These are phyloP conservation scores for Mycetomoellerius zeteki DNA, from an alignment of 1,140 invertebrate genomes.

Conservation along the genomic window DNA sequence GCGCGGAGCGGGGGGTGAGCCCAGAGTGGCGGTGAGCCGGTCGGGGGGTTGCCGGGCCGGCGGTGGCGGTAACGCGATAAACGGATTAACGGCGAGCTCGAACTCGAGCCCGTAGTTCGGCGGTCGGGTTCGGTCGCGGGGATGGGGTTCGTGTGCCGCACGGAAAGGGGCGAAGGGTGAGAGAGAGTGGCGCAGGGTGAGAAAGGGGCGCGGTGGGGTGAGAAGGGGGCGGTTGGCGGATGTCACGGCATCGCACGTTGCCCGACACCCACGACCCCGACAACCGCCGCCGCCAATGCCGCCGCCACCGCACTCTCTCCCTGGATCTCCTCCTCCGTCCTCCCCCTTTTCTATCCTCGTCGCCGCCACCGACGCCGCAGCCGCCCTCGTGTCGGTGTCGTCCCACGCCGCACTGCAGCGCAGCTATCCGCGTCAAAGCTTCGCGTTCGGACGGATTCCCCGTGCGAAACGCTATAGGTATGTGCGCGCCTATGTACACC, in stretches of 20 bases:
- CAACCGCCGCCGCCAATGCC: conserved; percentile 53
- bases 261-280: too few relatives aligned
- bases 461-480: conserved; percentile 1
- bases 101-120: conserved; percentile 81
- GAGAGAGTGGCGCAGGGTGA: conserved; percentile 40
- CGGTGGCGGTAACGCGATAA: conserved; percentile 85
- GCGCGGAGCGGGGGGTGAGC: neutral
- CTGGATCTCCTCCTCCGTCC: neutral
- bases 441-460: conserved; percentile 65
- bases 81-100: conserved; percentile 85
- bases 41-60: conserved; percentile 79
- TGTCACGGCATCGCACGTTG: too few relatives aligned
- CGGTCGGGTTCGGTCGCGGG: conserved; percentile 73
- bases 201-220: conserved; percentile 43
- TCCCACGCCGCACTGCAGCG: conserved; percentile 65
- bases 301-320: conserved; percentile 27
- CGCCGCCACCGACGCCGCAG: conserved; percentile 42
- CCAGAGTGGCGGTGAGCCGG: conserved; percentile 46
- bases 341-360: conserved; percentile 24
- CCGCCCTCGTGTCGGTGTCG: conserved; percentile 56
- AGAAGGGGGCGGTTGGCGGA: conserved; percentile 63
- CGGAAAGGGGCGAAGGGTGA: conserved; percentile 60
- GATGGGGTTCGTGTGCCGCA: conserved; percentile 72
- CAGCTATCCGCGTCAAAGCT: conserved; percentile 69
- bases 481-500: conserved; percentile 16